Evolutionary conservation across 2,888 invertebrate species (phyloP).

Genomic region (Pedicia rivosa): DNA sequence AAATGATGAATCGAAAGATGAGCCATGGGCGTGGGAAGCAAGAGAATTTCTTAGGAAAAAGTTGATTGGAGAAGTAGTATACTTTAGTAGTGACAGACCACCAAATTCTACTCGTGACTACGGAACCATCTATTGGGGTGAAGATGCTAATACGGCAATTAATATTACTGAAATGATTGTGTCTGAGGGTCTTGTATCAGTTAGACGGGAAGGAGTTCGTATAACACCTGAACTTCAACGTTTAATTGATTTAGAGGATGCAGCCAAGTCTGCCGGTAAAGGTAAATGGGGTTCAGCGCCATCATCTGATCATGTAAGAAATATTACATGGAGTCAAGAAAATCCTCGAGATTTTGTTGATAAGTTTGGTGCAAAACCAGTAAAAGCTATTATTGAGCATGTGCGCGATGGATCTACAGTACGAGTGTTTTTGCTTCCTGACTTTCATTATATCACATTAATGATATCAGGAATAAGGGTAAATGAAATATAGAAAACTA

Average conservation of each 20-base stretch:
- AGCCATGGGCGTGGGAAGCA: constrained; percentile 96
- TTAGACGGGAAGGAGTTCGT: constrained; percentile 49
- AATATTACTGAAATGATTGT: constrained; percentile 81
- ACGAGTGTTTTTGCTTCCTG: constrained; percentile 78
- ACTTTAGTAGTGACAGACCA: constrained; percentile 70
- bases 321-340: constrained; percentile 80
- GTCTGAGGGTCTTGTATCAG: constrained; percentile 75
- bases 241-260: constrained; percentile 74
- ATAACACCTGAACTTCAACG: constrained; percentile 47
- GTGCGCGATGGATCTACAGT: constrained; percentile 95
- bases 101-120: constrained; percentile 75
- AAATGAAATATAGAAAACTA: constrained; percentile 24
- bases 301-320: constrained; percentile 60
- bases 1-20: constrained; percentile 60
- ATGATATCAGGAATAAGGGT: constrained; percentile 90
- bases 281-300: constrained; percentile 54
- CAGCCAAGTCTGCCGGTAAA: constrained; percentile 73
- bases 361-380: constrained; percentile 66
- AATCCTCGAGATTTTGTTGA: constrained; percentile 72
- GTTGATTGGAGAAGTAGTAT: constrained; percentile 79
- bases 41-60: constrained; percentile 88
- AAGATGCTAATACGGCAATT: constrained; percentile 60
- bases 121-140: constrained; percentile 72
- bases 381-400: constrained; percentile 91
- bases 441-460: constrained; percentile 79